Evolutionary conservation across 2,113 vertebrate species (phyloP), one percentile per base, ranked within the genome.

Genomic region (Bufo gargarizans): DNA sequence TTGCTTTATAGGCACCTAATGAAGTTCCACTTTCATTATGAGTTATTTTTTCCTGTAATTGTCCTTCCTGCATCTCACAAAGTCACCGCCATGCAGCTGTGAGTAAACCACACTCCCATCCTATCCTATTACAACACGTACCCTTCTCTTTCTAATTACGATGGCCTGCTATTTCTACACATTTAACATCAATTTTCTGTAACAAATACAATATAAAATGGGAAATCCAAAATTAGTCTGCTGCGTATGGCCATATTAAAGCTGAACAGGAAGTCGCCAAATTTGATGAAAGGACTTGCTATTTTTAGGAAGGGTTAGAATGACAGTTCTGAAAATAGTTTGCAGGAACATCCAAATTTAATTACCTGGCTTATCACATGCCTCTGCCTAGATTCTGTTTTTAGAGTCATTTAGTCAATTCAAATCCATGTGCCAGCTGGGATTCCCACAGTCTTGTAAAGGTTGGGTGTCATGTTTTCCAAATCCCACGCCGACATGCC

Each of bases 251-350:
- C 79, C 92, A 92, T 93, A 69, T 88, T 86, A 82, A 92, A 93
- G 91, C 93, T 94, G 90, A 89, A 84, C 90, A 95, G 91, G 90
- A 95, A 91, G 85, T 88, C 89, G 90, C 90, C 58, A 90, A 92
- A 92, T 89, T 33, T 89, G 89, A 93, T 90, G 92, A 94, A 91
- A 93, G 91, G 90, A 91, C 45, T 1, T 1, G 82, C 91, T 95
- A 94, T 93, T 93, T 95, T 94, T 95, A 94, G 91, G 89, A 6
- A 1, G 90, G 93, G 93, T 92, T 95, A 94, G 92, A 90, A 94
- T 95, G 92, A 94, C 93, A 94, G 92, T 91, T 93, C 91, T 92
- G 91, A 93, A 95, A 95, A 95, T 93, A 96, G 94, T 90, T 90
- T 89, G 91, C 91, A 91, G 90, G 88, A 90, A 95, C 91, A 93